These are phyloP conservation scores for Cyanocitta stelleri DNA, from an alignment of 2,113 vertebrate genomes.

Conservation along the genomic window DNA sequence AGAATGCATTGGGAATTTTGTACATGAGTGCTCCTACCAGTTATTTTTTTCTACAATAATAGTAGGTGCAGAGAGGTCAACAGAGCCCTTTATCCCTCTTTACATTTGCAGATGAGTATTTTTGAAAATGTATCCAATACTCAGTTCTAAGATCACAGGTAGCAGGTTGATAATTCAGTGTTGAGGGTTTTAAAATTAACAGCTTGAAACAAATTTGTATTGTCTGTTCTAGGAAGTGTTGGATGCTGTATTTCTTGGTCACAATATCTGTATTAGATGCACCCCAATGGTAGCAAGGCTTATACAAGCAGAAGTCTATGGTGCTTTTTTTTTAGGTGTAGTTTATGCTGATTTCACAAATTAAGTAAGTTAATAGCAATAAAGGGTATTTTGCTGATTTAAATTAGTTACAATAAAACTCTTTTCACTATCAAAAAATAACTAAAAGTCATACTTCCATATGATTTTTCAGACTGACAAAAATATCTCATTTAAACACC, in stretches of 20 bases:
- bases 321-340: fast-evolving
- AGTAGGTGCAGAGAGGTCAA: neutral
- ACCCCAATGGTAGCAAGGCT: neutral
- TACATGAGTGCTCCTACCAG: neutral
- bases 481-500: neutral
- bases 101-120: neutral
- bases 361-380: neutral
- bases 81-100: neutral
- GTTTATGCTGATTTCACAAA: neutral
- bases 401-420: neutral
- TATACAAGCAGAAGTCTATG: neutral
- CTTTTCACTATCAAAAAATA: neutral
- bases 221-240: neutral
- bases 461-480: neutral
- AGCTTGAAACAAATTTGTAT: neutral
- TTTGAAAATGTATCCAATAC: neutral
- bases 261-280: neutral
- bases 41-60: neutral
- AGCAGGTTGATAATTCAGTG: neutral
- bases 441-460: neutral
- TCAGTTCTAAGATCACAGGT: neutral
- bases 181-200: neutral
- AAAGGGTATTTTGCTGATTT: neutral
- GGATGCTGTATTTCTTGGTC: neutral
- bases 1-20: neutral